phyloP scores from a whole-genome alignment of 2,888 invertebrate genomes.

The Tiliacea citrago region DNA sequence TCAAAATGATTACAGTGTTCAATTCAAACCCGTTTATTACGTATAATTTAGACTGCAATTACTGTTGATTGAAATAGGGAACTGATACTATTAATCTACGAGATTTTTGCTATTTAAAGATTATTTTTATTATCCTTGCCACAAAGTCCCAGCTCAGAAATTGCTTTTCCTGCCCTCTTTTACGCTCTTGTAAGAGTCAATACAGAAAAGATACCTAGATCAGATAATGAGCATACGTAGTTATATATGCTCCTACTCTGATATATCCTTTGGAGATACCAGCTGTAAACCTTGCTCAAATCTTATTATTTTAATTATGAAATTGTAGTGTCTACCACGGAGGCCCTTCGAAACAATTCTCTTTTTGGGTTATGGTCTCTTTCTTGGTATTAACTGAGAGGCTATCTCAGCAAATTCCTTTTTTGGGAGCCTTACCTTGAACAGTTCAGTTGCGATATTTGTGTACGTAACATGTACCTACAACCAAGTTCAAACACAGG shows the following conservation, averaged over 20 bases:
- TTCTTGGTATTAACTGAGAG: slow-evolving; percentile 7
- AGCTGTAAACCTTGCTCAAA: neutral
- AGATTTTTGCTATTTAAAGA: slow-evolving; percentile 39
- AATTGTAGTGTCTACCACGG: slow-evolving; percentile 6
- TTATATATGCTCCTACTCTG: neutral
- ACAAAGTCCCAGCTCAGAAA: neutral
- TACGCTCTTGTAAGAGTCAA: neutral
- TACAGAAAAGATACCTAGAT: neutral
- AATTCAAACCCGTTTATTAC: slow-evolving; percentile 69
- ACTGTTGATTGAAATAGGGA: slow-evolving; percentile 66
- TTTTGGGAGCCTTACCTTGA: slow-evolving; percentile 19
- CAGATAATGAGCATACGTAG: neutral
- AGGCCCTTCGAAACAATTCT: slow-evolving; percentile 2
- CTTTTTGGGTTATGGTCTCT: slow-evolving; percentile 13
- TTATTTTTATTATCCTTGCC: neutral
- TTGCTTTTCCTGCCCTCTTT: slow-evolving; percentile 7
- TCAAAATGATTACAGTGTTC: slow-evolving; percentile 73
- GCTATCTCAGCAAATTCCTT: slow-evolving; percentile 25
- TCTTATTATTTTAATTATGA: neutral
- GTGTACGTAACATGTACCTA: slow-evolving; percentile 13
- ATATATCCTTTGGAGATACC: neutral
- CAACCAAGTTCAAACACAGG: slow-evolving; percentile 42
- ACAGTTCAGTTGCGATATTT: slow-evolving; percentile 25
- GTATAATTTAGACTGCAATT: slow-evolving; percentile 66
- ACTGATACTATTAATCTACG: slow-evolving; percentile 35